These are phyloP conservation scores for Melanostoma mellinum DNA, from an alignment of 2,888 invertebrate species.

Conservation along the genomic window DNA sequence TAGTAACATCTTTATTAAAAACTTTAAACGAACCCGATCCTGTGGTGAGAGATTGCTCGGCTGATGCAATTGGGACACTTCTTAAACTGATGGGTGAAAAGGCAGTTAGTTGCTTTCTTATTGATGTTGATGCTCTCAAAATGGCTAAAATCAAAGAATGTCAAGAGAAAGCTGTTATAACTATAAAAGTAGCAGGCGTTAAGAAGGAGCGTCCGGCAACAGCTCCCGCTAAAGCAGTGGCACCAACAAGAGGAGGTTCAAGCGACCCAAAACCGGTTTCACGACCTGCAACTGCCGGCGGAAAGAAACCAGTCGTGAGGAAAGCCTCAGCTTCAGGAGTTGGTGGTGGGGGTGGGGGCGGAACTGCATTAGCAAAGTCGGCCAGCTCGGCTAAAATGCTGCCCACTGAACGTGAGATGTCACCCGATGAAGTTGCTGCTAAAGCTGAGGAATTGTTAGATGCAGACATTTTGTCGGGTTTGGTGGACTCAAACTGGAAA, in stretches of 20 bases:
- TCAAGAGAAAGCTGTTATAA: conserved; percentile 95
- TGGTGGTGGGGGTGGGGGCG: conserved; percentile 58
- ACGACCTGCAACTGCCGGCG: conserved; percentile 78
- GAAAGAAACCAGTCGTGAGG: conserved; percentile 75
- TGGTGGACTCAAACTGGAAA: conserved; percentile 94
- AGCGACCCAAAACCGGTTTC: conserved; percentile 78
- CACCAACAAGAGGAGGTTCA: conserved; percentile 78
- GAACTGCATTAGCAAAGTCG: conserved; percentile 76
- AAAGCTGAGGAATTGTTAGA: conserved; percentile 87
- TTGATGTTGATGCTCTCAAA: conserved; percentile 94
- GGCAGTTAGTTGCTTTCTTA: conserved; percentile 91
- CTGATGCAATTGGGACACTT: conserved; percentile 96
- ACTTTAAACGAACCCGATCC: conserved; percentile 87
- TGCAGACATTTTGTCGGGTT: conserved; percentile 85
- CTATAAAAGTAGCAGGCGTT: conserved; percentile 86
- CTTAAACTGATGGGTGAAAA: conserved; percentile 97
- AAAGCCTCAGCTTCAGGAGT: conserved; percentile 71
- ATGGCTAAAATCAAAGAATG: conserved; percentile 97
- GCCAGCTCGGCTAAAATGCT: conserved; percentile 79
- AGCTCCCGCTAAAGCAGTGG: conserved; percentile 79
- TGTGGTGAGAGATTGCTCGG: conserved; percentile 94
- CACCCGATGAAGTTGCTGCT: conserved; percentile 90
- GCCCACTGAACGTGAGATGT: conserved; percentile 86
- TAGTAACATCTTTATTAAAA: conserved; percentile 90
- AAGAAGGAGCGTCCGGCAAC: conserved; percentile 83